Percentiles rank a stretch among this genome's conserved stretches.
phyloP scores from a whole-genome alignment of 2,888 invertebrate genomes.

The Lasioglossum calceatum region DNA sequence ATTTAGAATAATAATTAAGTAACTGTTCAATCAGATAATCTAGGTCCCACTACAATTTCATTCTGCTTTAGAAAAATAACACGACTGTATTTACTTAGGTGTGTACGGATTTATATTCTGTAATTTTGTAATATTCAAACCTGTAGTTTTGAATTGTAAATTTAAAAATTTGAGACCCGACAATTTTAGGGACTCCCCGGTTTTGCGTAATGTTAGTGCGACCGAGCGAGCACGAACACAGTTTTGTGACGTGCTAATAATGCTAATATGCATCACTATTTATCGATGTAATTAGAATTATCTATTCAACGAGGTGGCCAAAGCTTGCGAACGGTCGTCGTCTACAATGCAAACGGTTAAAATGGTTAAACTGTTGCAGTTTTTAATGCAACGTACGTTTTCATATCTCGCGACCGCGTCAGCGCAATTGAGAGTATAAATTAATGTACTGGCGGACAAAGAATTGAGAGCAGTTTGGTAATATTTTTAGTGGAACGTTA shows the following conservation, averaged over 20 bases:
- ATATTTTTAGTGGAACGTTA: not conserved
- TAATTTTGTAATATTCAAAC: not conserved
- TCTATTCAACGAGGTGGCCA: not conserved
- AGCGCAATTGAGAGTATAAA: not conserved
- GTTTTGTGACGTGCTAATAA: too few relatives aligned
- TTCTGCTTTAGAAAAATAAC: too few relatives aligned
- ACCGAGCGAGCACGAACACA: not conserved
- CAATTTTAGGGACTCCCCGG: not conserved
- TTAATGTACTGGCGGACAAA: not conserved
- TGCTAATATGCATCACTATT: not conserved
- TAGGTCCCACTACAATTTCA: too few relatives aligned
- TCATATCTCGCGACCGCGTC: not conserved
- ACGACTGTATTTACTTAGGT: too few relatives aligned
- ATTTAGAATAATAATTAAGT: too few relatives aligned
- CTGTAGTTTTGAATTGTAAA: not conserved
- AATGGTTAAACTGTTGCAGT: not conserved
- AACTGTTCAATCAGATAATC: too few relatives aligned
- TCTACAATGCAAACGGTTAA: not conserved
- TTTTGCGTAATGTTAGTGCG: not conserved
- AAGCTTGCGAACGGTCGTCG: not conserved
- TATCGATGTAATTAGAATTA: slow-evolving; percentile 14
- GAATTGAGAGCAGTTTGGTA: not conserved
- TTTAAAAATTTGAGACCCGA: not conserved
- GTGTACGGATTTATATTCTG: too few relatives aligned
- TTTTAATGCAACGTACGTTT: not conserved